These are phyloP conservation scores for Sminthurides aquaticus DNA, from an alignment of 2,888 invertebrate genomes.

Conservation along the genomic window DNA sequence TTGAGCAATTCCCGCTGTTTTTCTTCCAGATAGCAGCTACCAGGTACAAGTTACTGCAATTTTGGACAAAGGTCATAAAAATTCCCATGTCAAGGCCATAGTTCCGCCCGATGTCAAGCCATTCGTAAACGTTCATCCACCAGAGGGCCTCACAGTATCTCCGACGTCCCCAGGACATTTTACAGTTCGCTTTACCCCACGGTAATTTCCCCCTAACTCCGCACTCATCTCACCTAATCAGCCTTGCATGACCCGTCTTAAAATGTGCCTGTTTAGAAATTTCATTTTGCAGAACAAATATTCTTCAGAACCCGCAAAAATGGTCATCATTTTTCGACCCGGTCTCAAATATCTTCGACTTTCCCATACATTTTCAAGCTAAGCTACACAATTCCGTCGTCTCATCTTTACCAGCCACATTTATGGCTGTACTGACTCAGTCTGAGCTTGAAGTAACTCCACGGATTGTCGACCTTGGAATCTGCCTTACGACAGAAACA, in stretches of 20 bases:
- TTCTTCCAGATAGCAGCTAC: slow-evolving; percentile 23
- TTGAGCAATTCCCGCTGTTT: too few species aligned
- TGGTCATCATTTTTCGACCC: slow-evolving; percentile 10
- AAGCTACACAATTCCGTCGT: slow-evolving; percentile 17
- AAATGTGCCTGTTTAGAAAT: too few species aligned
- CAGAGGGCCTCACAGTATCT: slow-evolving; percentile 8
- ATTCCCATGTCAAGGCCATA: slow-evolving; percentile 14
- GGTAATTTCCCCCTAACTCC: too few species aligned
- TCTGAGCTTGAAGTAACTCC: slow-evolving; percentile 18
- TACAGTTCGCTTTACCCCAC: slow-evolving; percentile 25
- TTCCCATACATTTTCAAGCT: slow-evolving; percentile 25
- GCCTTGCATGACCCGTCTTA: too few species aligned
- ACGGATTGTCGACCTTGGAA: slow-evolving; percentile 22
- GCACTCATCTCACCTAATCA: too few species aligned
- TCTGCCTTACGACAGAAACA: slow-evolving; percentile 23
- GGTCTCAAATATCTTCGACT: slow-evolving; percentile 24
- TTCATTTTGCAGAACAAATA: not conserved
- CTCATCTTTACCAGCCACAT: slow-evolving; percentile 22
- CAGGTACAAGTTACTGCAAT: slow-evolving; percentile 13
- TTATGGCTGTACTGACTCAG: slow-evolving; percentile 23
- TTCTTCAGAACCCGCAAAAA: not conserved
- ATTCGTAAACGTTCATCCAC: slow-evolving; percentile 22
- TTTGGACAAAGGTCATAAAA: slow-evolving; percentile 13
- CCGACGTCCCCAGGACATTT: slow-evolving; percentile 13
- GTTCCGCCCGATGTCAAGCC: slow-evolving; percentile 15